phyloP scores from a whole-genome alignment of 2,113 vertebrate species.

The Campylomormyrus numenius region DNA sequence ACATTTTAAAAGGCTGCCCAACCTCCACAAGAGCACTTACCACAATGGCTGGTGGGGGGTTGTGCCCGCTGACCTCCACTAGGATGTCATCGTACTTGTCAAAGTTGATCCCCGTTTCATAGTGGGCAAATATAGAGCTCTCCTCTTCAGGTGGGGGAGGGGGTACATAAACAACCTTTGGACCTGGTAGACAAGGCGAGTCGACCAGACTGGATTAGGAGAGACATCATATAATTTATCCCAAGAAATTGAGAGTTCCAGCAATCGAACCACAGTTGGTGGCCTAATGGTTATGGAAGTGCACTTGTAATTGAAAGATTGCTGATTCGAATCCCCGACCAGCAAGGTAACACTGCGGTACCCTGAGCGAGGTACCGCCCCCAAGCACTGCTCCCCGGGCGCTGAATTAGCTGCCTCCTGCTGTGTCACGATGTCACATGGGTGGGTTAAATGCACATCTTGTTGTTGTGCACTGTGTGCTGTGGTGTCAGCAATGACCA shows the following conservation, averaged over 20 bases:
- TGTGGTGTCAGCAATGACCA: no score
- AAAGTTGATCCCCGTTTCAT: slow-evolving; percentile 83
- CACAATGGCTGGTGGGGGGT: slow-evolving; percentile 72
- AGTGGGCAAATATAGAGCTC: slow-evolving; percentile 73
- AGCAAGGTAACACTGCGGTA: no score
- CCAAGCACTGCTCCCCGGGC: no score
- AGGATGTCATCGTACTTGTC: slow-evolving; percentile 83
- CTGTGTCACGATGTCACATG: no score
- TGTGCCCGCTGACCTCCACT: slow-evolving; percentile 76
- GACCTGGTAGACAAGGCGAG: slow-evolving; percentile 53
- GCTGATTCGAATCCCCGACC: no score
- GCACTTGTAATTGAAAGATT: no score
- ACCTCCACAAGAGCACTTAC: slow-evolving; percentile 48
- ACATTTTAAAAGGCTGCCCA: neutral
- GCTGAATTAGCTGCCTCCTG: no score
- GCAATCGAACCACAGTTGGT: neutral
- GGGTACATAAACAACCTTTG: slow-evolving; percentile 79
- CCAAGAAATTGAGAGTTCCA: neutral
- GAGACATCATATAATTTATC: neutral
- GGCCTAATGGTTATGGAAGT: no score
- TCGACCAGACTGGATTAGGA: neutral
- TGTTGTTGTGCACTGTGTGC: no score
- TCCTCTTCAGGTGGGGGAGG: slow-evolving; percentile 79
- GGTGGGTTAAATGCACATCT: no score
- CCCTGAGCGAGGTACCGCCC: no score